These are phyloP conservation scores for Empis stercorea DNA, from an alignment of 2,888 invertebrate species.

Conservation along the genomic window DNA sequence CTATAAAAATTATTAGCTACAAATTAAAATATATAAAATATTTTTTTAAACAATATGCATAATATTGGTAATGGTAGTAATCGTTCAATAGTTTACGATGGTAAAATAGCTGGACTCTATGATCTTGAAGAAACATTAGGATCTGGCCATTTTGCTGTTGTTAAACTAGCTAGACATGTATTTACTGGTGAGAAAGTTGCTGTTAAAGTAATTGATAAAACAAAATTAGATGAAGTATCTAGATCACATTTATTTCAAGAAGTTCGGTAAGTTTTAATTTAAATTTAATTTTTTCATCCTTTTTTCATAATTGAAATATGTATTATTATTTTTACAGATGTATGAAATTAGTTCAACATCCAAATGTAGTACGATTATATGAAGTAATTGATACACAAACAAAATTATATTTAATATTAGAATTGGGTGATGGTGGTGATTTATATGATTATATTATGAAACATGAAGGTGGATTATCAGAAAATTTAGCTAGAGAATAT, in stretches of 20 bases:
- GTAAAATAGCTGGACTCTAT: conserved; percentile 91
- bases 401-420: conserved; percentile 90
- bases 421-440: conserved; percentile 96
- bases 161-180: conserved; percentile 94
- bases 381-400: conserved; percentile 99
- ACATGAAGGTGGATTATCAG: conserved; percentile 78
- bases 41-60: conserved; percentile 11
- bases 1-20: no score
- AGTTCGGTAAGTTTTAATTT: conserved; percentile 44
- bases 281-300: neutral
- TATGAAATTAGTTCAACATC: conserved; percentile 99
- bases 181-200: conserved; percentile 98
- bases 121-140: conserved; percentile 96
- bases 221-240: conserved; percentile 90
- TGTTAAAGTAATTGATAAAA: conserved; percentile 97
- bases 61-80: conserved; percentile 13
- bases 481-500: conserved; percentile 76
- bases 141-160: conserved; percentile 96
- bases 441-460: conserved; percentile 97
- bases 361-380: conserved; percentile 94
- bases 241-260: conserved; percentile 93
- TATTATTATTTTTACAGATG: conserved; percentile 44
- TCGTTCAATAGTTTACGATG: conserved; percentile 46
- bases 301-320: no score
- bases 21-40: no score